Base-by-base conservation (phyloP, 2,113 vertebrate species). In the Atractosteus spatula region DNA sequence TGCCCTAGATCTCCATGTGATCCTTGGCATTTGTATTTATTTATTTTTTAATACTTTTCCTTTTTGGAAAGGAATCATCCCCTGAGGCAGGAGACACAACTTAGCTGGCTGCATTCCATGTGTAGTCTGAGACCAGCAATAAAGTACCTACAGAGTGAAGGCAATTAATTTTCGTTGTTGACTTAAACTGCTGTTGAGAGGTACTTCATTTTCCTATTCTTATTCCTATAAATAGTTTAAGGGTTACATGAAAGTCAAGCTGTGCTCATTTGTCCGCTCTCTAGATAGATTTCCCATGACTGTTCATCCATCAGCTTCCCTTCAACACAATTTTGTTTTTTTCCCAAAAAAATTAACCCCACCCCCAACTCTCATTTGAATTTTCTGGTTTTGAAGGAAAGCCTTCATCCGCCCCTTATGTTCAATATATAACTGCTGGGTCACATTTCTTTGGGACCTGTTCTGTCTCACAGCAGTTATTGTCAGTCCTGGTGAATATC, bases 141-240 rank as follows among this genome's bases (percentile, higher is more conserved):
- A 67, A 0, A 78, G 83, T 76, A 74, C 29, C 2, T 29, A n/a
- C 67, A 75, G 74, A 77, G 83, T 85, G 84, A 90, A 89, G 78
- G 88, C 89, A 91, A 90, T 92, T 91, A 88, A 90, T 92, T 92
- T 90, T 83, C 88, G 89, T 90, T 93, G 91, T 89, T 93, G 90
- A 93, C 88, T 93, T 92, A 87, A 92, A 89, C 84, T 85, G 41
- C 78, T 84, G 81, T 84, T 83, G 82, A 88, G 85, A 91, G 86
- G 78, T 85, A 86, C 82, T 92, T 88, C 77, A 88, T 91, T 92
- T 87, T 86, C 74, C 16, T 70, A 83, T 82, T 89, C 79, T 85
- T 88, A 82, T 78, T 81, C 82, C 81, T 83, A 78, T 81, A 87
- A 83, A 85, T 80, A 87, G 89, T 89, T 84, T 78, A 80, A 86